Conservation (phyloP, 2,888 invertebrate genomes). For the Tachina grossa region DNA sequence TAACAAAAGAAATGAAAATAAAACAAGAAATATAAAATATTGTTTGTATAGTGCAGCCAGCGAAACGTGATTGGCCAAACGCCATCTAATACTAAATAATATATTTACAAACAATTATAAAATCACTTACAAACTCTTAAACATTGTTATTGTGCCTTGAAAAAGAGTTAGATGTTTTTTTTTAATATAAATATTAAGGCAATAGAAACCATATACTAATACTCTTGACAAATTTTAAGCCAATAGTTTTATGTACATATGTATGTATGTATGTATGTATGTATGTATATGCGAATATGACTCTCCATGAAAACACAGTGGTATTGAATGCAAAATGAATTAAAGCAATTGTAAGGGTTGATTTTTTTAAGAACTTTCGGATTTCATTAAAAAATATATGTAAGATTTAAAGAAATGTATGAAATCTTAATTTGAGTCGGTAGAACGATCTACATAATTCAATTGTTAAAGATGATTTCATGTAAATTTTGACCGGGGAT, state of each 20-base stretch:
- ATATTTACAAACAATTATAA: constrained; percentile 33
- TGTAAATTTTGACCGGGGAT: too few relatives aligned
- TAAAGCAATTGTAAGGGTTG: too few relatives aligned
- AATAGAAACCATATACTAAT: neutral
- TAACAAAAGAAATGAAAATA: neutral
- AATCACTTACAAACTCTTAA: constrained; percentile 31
- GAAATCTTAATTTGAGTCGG: too few relatives aligned
- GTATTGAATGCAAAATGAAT: neutral
- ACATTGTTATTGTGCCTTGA: neutral
- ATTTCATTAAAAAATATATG: too few relatives aligned
- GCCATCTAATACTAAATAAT: constrained; percentile 60
- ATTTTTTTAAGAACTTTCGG: too few relatives aligned
- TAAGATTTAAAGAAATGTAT: too few relatives aligned
- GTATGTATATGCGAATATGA: too few relatives aligned
- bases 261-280: too few relatives aligned
- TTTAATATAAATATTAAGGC: constrained; percentile 4
- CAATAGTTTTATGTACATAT: neutral
- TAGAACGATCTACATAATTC: too few relatives aligned
- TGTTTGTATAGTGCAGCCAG: constrained; percentile 51
- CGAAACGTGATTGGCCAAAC: constrained; percentile 65
- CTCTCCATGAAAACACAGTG: neutral
- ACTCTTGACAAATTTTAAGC: neutral
- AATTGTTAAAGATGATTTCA: too few relatives aligned
- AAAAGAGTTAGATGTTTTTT: neutral
- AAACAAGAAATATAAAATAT: constrained; percentile 22